Evolutionary conservation across 1,140 invertebrate species (phyloP).

Genomic region (Melipona quadrifasciata): DNA sequence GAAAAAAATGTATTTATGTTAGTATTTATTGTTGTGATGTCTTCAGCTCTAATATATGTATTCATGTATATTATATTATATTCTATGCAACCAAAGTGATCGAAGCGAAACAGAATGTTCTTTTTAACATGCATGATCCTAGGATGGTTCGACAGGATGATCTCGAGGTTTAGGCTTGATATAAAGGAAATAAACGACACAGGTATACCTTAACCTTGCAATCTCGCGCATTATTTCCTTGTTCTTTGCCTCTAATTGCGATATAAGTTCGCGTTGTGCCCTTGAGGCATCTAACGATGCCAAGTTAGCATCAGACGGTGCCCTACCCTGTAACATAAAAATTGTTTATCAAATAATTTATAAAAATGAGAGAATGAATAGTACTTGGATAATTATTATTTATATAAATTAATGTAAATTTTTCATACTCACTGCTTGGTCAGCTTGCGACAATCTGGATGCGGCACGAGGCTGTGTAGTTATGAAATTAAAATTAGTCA

Average conservation of each 20-base stretch:
- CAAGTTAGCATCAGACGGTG: slow-evolving; percentile 89
- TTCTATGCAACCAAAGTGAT: slow-evolving; percentile 75
- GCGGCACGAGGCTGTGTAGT: slow-evolving; percentile 75
- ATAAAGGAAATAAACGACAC: slow-evolving; percentile 81
- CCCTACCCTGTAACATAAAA: slow-evolving; percentile 84
- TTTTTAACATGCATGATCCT: slow-evolving; percentile 78
- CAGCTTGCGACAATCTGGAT: slow-evolving; percentile 79
- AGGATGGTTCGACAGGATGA: slow-evolving; percentile 80
- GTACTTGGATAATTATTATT: neutral
- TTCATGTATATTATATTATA: neutral
- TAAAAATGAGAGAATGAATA: neutral
- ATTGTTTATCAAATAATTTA: neutral
- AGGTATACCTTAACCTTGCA: slow-evolving; percentile 90
- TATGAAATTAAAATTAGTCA: slow-evolving; percentile 59
- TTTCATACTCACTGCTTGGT: slow-evolving; percentile 76
- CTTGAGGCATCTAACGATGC: slow-evolving; percentile 90
- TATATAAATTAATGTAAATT: slow-evolving; percentile 4
- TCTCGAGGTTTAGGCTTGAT: slow-evolving; percentile 77
- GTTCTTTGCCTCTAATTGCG: slow-evolving; percentile 97
- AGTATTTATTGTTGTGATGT: slow-evolving; percentile 46
- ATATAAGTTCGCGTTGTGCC: slow-evolving; percentile 95
- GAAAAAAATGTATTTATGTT: slow-evolving; percentile 32
- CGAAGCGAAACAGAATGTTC: slow-evolving; percentile 73
- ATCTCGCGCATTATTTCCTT: slow-evolving; percentile 99
- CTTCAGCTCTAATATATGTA: slow-evolving; percentile 49